Evolutionary conservation across 1,140 invertebrate species (phyloP).

Genomic region (Pseudomyrmex concolor): DNA sequence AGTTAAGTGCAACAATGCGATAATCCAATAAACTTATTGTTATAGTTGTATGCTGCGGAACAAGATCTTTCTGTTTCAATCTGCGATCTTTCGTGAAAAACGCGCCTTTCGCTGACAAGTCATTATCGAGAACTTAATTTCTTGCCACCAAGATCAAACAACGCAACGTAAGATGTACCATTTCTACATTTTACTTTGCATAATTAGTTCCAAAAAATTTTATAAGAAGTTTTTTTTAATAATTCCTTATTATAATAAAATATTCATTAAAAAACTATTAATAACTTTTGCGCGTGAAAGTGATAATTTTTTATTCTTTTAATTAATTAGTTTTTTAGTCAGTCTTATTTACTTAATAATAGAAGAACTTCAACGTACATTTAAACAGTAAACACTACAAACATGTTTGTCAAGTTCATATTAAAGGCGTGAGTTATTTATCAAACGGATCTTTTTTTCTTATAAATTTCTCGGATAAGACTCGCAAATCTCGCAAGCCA

Average conservation of each 20-base stretch:
- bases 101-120: constrained; percentile 26
- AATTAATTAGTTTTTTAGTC: neutral
- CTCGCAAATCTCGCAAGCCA: neutral
- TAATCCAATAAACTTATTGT: constrained; percentile 78
- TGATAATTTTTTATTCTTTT: neutral
- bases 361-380: neutral
- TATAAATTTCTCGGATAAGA: neutral
- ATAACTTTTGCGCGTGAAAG: neutral
- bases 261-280: no score
- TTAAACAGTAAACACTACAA: neutral
- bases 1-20: constrained; percentile 78
- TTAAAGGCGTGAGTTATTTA: no score
- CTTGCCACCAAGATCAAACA: neutral
- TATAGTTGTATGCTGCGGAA: constrained; percentile 47
- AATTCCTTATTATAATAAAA: neutral
- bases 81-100: constrained; percentile 56
- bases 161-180: no score
- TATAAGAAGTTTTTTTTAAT: no score
- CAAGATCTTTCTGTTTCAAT: no score
- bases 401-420: neutral
- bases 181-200: no score
- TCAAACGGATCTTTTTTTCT: no score
- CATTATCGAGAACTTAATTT: constrained; percentile 4
- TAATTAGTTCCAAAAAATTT: no score
- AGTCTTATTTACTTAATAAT: neutral